phyloP scores from a whole-genome alignment of 2,113 vertebrate species.

The chimpanzee (Pan troglodytes) region NHGRI_mPanTro3-v2.1_pri NC_072409.2:45908001-45908500 shows the following conservation, averaged over 20 bases:
- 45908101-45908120: slow-evolving; percentile 88
- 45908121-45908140: slow-evolving; percentile 91
- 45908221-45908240: neutral
- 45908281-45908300: slow-evolving; percentile 6
- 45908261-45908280: neutral
- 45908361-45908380: no score
- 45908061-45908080: slow-evolving; percentile 80
- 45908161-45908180: no score
- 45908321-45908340: no score
- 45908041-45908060: slow-evolving; percentile 76
- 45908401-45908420: no score
- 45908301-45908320: neutral
- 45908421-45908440: no score
- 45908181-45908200: slow-evolving; percentile 47
- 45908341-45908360: no score
- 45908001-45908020: neutral
- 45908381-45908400: no score
- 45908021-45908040: slow-evolving; percentile 31
- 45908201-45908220: neutral
- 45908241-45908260: neutral
- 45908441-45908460: no score
- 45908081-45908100: slow-evolving; percentile 83
- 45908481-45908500: no score
- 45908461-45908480: no score
- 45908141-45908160: neutral